These are phyloP conservation scores for Solenodon paradoxus DNA, from an alignment of 2,113 vertebrate genomes.

Conservation along the genomic window DNA sequence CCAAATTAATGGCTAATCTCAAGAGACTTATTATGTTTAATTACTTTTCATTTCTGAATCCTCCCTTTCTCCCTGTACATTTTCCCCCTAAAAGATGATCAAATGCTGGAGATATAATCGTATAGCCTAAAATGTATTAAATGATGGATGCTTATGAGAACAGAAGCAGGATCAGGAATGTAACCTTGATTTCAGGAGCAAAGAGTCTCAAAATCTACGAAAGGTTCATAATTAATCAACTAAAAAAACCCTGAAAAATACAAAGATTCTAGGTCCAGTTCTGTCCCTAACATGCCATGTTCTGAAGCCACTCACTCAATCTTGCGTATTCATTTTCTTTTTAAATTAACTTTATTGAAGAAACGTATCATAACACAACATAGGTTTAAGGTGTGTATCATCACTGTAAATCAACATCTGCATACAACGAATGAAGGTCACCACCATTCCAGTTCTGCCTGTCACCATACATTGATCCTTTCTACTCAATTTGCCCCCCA, in stretches of 20 bases:
- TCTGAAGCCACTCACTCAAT: background rate
- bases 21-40: slow-evolving; percentile 73
- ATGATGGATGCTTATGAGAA: slow-evolving; percentile 40
- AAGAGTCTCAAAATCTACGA: background rate
- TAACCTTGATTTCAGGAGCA: background rate
- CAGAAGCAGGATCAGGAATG: background rate
- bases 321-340: too few species aligned
- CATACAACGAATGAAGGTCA: too few species aligned
- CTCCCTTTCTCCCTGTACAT: slow-evolving; percentile 54
- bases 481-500: too few species aligned
- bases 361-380: too few species aligned
- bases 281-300: background rate
- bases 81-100: slow-evolving; percentile 69
- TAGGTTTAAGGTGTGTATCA: too few species aligned
- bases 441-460: too few species aligned
- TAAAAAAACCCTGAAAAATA: background rate
- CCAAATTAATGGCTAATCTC: slow-evolving; percentile 81
- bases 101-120: slow-evolving; percentile 70
- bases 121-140: slow-evolving; percentile 62
- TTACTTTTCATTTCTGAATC: slow-evolving; percentile 74
- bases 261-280: background rate
- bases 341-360: too few species aligned
- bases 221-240: background rate
- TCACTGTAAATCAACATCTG: too few species aligned
- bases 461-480: too few species aligned